phyloP scores from a whole-genome alignment of 2,113 vertebrate genomes.

The Alouatta palliata region DNA sequence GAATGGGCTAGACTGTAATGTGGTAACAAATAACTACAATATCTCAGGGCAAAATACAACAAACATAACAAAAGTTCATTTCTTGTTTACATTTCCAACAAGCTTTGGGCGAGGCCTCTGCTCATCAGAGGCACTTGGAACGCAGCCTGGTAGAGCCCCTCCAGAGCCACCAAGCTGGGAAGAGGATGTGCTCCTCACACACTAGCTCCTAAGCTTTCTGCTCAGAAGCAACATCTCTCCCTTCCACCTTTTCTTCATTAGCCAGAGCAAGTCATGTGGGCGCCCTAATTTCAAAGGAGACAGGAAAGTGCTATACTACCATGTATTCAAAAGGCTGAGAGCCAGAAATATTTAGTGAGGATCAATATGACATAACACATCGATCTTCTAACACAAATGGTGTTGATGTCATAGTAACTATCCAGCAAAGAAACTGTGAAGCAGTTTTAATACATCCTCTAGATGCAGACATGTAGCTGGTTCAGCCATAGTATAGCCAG shows the following conservation, averaged over 20 bases:
- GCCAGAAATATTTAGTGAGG: neutral
- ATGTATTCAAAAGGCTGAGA: neutral
- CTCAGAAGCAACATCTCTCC: neutral
- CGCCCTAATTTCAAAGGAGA: neutral
- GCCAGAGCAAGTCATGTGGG: neutral
- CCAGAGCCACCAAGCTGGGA: neutral
- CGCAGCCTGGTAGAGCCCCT: neutral
- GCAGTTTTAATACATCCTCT: slow-evolving; percentile 24
- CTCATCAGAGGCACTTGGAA: fast-evolving
- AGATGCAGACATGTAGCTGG: slow-evolving; percentile 57
- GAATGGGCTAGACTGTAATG: neutral
- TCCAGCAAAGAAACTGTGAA: neutral
- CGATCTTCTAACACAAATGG: no score
- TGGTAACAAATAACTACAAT: neutral
- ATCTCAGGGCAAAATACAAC: neutral
- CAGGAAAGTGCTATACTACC: neutral
- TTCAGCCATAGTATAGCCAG: neutral
- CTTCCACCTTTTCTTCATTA: neutral
- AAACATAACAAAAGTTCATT: neutral
- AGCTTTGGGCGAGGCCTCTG: neutral
- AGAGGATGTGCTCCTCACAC: no score
- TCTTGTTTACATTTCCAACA: neutral
- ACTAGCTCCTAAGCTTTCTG: neutral
- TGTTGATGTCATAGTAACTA: neutral
- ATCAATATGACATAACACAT: neutral